Percentiles rank a stretch among this genome's conserved stretches.
Evolutionary conservation across 2,888 invertebrate genomes (phyloP).

Genomic region (Amphiduros pacificus): DNA sequence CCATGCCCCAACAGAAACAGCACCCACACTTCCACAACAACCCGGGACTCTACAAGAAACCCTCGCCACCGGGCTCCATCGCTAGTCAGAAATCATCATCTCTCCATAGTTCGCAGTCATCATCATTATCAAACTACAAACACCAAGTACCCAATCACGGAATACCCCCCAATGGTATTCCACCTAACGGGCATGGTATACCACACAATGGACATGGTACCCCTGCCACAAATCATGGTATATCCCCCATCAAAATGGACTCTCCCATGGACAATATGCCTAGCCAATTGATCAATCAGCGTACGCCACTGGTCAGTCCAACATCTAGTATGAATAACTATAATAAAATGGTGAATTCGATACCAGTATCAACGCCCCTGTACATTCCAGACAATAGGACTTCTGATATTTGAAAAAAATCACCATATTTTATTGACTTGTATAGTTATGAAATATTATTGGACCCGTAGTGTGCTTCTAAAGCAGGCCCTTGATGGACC

Average conservation of each 20-base stretch:
- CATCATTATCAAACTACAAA: slow-evolving; percentile 12
- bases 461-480: no score
- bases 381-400: slow-evolving; percentile 16
- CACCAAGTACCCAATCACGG: neutral
- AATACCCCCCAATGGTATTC: no score
- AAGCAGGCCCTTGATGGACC: no score
- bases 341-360: slow-evolving; percentile 18
- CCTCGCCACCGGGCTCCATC: slow-evolving; percentile 51
- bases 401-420: no score
- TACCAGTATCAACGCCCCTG: slow-evolving; percentile 6
- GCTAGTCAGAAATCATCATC: slow-evolving; percentile 50
- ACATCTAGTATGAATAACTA: slow-evolving; percentile 19
- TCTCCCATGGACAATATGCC: no score
- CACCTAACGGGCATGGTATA: no score
- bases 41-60: slow-evolving; percentile 38
- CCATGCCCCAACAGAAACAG: slow-evolving; percentile 16
- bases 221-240: no score
- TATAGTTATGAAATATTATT: no score
- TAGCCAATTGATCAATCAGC: no score
- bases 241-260: no score
- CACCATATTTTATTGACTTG: no score
- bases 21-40: slow-evolving; percentile 19
- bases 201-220: no score
- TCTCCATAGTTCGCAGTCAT: slow-evolving; percentile 34
- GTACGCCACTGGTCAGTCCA: slow-evolving; percentile 4